Conservation (phyloP, 92 coral and sea anemone species). For the Phenganax stokvisi region DNA sequence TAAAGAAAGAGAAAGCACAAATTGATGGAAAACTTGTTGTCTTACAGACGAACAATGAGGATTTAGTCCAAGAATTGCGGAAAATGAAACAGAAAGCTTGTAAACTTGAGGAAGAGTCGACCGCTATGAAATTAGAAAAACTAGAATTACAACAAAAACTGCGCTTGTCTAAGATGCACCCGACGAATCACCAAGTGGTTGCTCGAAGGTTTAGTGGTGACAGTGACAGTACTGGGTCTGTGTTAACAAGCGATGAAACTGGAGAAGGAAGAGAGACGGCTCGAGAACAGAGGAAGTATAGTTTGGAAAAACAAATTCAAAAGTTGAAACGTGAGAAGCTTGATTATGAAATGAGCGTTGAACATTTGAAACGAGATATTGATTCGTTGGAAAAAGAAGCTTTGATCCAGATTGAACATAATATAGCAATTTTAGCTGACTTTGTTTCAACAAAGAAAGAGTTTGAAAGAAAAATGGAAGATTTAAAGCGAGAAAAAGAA, state of each 20-base stretch:
- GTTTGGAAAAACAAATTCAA: constrained; percentile 30
- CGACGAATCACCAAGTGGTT: constrained; percentile 60
- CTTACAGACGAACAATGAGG: constrained; percentile 74
- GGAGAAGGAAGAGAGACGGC: neutral
- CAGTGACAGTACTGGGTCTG: constrained; percentile 67
- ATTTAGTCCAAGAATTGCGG: constrained; percentile 70
- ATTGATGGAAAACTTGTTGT: constrained; percentile 57
- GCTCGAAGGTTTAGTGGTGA: constrained; percentile 54
- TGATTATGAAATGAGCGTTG: constrained; percentile 37
- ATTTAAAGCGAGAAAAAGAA: constrained; percentile 42
- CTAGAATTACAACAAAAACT: constrained; percentile 79
- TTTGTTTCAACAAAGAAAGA: constrained; percentile 42
- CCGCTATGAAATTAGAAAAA: constrained; percentile 79
- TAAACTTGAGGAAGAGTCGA: constrained; percentile 85
- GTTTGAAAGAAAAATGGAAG: constrained; percentile 48
- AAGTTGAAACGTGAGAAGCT: constrained; percentile 27
- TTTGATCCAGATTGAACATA: constrained; percentile 22
- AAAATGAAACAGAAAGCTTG: constrained; percentile 64
- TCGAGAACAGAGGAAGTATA: neutral
- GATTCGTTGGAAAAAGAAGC: constrained; percentile 38
- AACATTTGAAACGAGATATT: constrained; percentile 41
- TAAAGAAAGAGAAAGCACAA: constrained; percentile 66
- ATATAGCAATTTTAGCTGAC: constrained; percentile 20
- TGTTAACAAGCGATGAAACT: constrained; percentile 52
- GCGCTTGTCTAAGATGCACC: constrained; percentile 56